Evolutionary conservation across 2,888 invertebrate species (phyloP), one percentile per base, ranked within the genome.

Genomic region (Leptinotarsa peninsularis): DNA sequence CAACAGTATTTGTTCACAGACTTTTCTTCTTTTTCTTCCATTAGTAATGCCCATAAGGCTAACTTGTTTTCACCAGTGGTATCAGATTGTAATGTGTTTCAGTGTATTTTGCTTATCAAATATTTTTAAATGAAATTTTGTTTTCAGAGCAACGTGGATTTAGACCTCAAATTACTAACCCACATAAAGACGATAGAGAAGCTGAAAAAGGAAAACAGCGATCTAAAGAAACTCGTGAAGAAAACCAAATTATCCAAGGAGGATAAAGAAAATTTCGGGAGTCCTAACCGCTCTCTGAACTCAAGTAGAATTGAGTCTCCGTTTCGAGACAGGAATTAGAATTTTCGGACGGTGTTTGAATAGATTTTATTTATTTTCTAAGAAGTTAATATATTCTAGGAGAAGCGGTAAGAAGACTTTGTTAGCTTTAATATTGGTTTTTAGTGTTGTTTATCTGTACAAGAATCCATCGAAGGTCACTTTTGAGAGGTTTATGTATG

Each of bases 261-360:
- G 72, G 89, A 90, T 72, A 91, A 91, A 81, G 90, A 91, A 81
- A 91, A 90, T 81, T 75, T 89, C 21, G 83, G 83, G 27, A 88
- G 88, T 78, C 88, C 89, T 14, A 87, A 85, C 63, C 84, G 87
- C 68, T 84, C 88, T 33, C 74, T 88, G 5, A 88, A 85, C 72
- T 81, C 82, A 14, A 82, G 82, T 27, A 83, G 83, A 50, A 82
- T 86, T 14, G 86, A 86, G 49, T 90, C 90, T 80, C 90, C 90
- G 4, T 84, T 90, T 67, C 88, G 88, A 79, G 89, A 89, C 80
- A 86, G 89, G 75, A 90, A 90, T 81, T 88, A 80, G 84, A 76
- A 68, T 68, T n/a, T 52, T 23, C 4, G 23, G 27, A 49, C 27
- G 43, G 18, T 49, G 21, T 49, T 70, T 70, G 7, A 17, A 33